Evolutionary conservation across 2,797 vertebrate genomes (phyloP).

Genomic region (Urosaurus nigricauda): DNA sequence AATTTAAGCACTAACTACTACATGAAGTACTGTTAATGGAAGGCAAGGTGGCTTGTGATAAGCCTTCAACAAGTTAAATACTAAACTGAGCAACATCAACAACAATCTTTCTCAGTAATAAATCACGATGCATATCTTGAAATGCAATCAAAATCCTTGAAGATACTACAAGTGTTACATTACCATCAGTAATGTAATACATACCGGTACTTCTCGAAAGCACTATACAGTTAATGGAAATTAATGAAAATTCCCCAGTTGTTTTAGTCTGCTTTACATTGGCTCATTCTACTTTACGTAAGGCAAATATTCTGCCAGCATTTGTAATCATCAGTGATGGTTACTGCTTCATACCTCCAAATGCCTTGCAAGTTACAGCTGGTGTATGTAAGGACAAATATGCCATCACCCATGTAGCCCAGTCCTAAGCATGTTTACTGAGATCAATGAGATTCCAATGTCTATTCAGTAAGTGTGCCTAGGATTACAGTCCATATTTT

Average conservation of each 20-base stretch:
- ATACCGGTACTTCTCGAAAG: background rate
- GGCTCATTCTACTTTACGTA: background rate
- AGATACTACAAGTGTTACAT: background rate
- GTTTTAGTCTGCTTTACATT: background rate
- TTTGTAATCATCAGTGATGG: background rate
- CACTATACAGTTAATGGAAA: background rate
- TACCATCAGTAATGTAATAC: background rate
- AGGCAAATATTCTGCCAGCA: background rate
- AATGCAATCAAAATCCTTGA: background rate
- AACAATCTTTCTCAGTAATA: background rate
- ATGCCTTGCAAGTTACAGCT: background rate
- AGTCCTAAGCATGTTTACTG: background rate
- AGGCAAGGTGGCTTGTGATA: no score
- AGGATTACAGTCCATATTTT: background rate
- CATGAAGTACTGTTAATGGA: no score
- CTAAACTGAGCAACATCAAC: no score
- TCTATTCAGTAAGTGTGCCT: background rate
- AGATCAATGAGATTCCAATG: background rate
- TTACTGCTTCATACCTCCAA: background rate
- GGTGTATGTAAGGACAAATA: background rate
- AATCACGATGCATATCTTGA: background rate
- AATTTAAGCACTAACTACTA: no score
- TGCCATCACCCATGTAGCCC: background rate
- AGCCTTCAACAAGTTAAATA: no score
- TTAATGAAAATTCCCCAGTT: background rate